These are phyloP conservation scores for Tachyglossus aculeatus DNA, from an alignment of 2,797 vertebrate species.

Conservation along the genomic window DNA sequence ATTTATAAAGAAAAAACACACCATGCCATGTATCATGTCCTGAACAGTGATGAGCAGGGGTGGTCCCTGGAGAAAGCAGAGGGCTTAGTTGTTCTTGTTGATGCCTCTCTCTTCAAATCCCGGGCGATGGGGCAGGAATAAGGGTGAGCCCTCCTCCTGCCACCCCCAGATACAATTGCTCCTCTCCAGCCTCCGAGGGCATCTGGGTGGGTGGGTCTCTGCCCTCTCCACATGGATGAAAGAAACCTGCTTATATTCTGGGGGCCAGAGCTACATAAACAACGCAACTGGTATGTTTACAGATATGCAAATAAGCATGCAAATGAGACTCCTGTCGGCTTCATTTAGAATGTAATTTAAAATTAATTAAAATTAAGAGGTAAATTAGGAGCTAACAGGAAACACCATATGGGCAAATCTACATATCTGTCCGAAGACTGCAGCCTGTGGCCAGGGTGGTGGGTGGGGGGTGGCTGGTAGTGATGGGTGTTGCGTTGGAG, in stretches of 20 bases:
- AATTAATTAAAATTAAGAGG: constrained; percentile 70
- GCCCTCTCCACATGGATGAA: not conserved
- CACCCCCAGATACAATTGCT: not conserved
- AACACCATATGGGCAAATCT: constrained; percentile 54
- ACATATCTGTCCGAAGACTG: constrained; percentile 54
- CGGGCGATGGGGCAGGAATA: not conserved
- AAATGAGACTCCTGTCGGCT: constrained; percentile 58
- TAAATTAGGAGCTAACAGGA: constrained; percentile 62
- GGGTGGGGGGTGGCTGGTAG: not conserved
- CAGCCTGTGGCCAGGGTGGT: too few species aligned
- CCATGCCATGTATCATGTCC: not conserved
- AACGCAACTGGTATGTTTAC: constrained; percentile 52
- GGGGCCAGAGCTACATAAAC: constrained; percentile 43
- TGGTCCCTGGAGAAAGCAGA: constrained; percentile 5
- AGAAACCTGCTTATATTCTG: constrained; percentile 9
- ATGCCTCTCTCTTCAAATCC: constrained; percentile 11
- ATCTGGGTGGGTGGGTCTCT: constrained; percentile 17
- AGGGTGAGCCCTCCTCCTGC: not conserved
- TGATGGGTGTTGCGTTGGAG: not conserved
- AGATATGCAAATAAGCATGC: constrained; percentile 56
- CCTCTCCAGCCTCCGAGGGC: constrained; percentile 1
- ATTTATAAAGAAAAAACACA: constrained; percentile 3
- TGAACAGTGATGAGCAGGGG: not conserved
- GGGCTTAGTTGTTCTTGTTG: not conserved
- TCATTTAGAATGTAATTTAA: constrained; percentile 67